Conservation (phyloP, 1,140 invertebrate genomes). For the Acromyrmex heyeri region DNA sequence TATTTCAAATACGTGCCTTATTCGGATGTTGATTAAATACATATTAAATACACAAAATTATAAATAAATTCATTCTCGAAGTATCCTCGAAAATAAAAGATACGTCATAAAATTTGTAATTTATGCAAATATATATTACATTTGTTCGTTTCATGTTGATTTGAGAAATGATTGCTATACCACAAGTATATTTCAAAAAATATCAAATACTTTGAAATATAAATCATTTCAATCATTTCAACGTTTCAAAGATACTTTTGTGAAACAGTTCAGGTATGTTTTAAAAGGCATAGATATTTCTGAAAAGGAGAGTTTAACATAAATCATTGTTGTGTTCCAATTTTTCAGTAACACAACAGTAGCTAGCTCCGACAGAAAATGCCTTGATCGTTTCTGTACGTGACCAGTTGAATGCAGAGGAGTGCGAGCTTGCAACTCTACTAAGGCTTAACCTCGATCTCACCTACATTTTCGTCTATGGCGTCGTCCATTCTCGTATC, state of each 20-base stretch:
- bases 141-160: background rate
- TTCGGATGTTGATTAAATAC: background rate
- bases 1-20: no score
- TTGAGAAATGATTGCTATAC: background rate
- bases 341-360: background rate
- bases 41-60: background rate
- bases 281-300: background rate
- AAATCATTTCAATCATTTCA: background rate
- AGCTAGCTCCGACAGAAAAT: background rate
- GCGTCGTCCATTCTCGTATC: slow-evolving; percentile 19
- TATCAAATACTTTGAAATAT: background rate
- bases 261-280: background rate
- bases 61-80: background rate
- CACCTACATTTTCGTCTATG: slow-evolving; percentile 34
- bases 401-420: slow-evolving; percentile 17
- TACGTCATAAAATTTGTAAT: background rate
- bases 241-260: background rate
- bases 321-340: background rate
- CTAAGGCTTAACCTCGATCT: slow-evolving; percentile 9
- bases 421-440: background rate
- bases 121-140: background rate
- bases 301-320: background rate
- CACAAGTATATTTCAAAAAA: background rate
- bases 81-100: background rate
- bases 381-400: background rate